phyloP scores from a whole-genome alignment of 2,797 vertebrate species.

The Bucorvus abyssinicus region DNA sequence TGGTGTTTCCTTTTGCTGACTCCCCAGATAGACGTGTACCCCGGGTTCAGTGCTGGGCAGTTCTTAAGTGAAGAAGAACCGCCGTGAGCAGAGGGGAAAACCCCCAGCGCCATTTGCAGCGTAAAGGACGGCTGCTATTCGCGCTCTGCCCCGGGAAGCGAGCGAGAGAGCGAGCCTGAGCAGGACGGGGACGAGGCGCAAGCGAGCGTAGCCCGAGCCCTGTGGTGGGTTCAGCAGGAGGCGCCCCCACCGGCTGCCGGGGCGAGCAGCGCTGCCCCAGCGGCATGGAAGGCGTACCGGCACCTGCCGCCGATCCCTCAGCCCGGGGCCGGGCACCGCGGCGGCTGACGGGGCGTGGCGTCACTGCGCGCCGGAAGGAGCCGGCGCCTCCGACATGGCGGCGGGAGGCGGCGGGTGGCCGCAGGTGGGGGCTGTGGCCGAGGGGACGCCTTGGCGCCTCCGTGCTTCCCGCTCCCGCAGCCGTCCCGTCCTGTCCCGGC shows the following conservation, averaged over 20 bases:
- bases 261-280: too few relatives aligned
- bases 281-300: too few relatives aligned
- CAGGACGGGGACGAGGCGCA: rapidly evolving
- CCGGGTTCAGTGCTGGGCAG: not conserved
- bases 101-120: rapidly evolving
- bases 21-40: rapidly evolving
- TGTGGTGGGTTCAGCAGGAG: not conserved
- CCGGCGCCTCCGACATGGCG: not conserved
- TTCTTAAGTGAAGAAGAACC: too few relatives aligned
- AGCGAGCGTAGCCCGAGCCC: too few relatives aligned
- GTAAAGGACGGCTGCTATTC: rapidly evolving
- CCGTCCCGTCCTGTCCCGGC: rapidly evolving
- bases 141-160: not conserved
- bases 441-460: not conserved
- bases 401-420: not conserved
- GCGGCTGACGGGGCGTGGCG: not conserved
- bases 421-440: not conserved
- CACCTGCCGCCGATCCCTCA: not conserved
- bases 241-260: too few relatives aligned
- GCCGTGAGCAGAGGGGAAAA: rapidly evolving
- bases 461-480: not conserved
- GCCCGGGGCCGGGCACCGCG: not conserved
- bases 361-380: not conserved
- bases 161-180: too few relatives aligned
- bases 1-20: rapidly evolving